Percentiles rank a stretch among this genome's conserved stretches.
Evolutionary conservation across 2,888 invertebrate species (phyloP).

Genomic region (Notodonta dromedarius): DNA sequence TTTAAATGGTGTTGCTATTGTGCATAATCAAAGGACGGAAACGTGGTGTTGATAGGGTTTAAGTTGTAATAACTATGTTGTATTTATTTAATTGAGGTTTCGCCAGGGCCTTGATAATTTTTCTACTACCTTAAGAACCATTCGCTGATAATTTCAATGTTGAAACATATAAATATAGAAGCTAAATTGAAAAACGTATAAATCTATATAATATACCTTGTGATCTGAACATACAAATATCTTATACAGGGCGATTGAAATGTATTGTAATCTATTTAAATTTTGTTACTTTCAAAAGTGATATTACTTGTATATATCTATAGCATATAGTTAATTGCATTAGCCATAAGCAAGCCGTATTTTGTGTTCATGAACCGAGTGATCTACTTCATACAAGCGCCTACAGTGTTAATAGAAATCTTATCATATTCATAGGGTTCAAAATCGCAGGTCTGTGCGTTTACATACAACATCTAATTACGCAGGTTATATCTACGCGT

Average conservation of each 20-base stretch:
- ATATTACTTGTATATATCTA: slow-evolving; percentile 49
- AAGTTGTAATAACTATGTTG: slow-evolving; percentile 52
- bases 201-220: slow-evolving; percentile 48
- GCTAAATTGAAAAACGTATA: slow-evolving; percentile 56
- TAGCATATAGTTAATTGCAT: slow-evolving; percentile 50
- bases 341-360: slow-evolving; percentile 64
- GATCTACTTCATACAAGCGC: slow-evolving; percentile 51
- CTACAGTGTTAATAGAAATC: slow-evolving; percentile 46
- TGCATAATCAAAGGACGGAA: slow-evolving; percentile 47
- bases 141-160: slow-evolving; percentile 36
- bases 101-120: slow-evolving; percentile 49
- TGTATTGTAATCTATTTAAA: slow-evolving; percentile 56
- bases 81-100: slow-evolving; percentile 48
- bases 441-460: slow-evolving; percentile 36
- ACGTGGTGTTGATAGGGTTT: slow-evolving; percentile 50
- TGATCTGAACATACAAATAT: slow-evolving; percentile 62
- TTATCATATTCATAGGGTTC: slow-evolving; percentile 47
- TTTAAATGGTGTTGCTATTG: slow-evolving; percentile 32
- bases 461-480: slow-evolving; percentile 35
- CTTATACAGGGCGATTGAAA: slow-evolving; percentile 65
- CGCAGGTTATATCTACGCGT: slow-evolving; percentile 28
- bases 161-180: slow-evolving; percentile 29
- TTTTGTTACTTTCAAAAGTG: slow-evolving; percentile 48
- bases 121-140: slow-evolving; percentile 42
- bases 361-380: slow-evolving; percentile 67